These are phyloP conservation scores for Baccha elongata DNA, from an alignment of 2,888 invertebrate genomes.

Conservation along the genomic window DNA sequence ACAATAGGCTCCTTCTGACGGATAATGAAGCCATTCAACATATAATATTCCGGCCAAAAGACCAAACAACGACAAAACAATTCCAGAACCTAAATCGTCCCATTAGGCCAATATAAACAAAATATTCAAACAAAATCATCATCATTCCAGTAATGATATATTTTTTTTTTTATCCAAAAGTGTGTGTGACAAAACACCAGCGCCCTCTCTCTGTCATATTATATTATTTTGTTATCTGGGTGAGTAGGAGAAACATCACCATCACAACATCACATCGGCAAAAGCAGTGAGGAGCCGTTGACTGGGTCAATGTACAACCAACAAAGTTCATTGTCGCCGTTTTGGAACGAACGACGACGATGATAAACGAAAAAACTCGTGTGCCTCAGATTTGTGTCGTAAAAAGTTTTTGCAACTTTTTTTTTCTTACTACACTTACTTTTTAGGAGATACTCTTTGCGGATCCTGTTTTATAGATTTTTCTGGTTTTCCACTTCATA, in stretches of 20 bases:
- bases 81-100: conserved; percentile 11
- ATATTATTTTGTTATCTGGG: conserved; percentile 57
- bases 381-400: conserved; percentile 20
- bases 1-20: conserved; percentile 48
- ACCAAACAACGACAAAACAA: conserved; percentile 17
- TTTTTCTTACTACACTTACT: neutral
- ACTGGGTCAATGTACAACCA: conserved; percentile 72
- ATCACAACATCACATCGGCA: conserved; percentile 18
- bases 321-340: conserved; percentile 71
- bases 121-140: conserved; percentile 56
- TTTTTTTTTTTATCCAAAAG: conserved; percentile 17
- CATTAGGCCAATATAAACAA: conserved; percentile 64
- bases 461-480: conserved; percentile 11
- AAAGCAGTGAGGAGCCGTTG: conserved; percentile 55
- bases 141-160: conserved; percentile 47
- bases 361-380: conserved; percentile 10
- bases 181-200: conserved; percentile 30
- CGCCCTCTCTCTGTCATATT: neutral
- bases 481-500: conserved; percentile 26
- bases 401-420: conserved; percentile 13
- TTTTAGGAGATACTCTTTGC: neutral
- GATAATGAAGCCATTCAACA: conserved; percentile 63
- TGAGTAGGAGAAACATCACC: conserved; percentile 58
- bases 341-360: conserved; percentile 48
- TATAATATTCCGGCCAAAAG: conserved; percentile 18